Conservation (phyloP, 1,140 invertebrate species). For the Bursaphelenchus mucronatus region DNA sequence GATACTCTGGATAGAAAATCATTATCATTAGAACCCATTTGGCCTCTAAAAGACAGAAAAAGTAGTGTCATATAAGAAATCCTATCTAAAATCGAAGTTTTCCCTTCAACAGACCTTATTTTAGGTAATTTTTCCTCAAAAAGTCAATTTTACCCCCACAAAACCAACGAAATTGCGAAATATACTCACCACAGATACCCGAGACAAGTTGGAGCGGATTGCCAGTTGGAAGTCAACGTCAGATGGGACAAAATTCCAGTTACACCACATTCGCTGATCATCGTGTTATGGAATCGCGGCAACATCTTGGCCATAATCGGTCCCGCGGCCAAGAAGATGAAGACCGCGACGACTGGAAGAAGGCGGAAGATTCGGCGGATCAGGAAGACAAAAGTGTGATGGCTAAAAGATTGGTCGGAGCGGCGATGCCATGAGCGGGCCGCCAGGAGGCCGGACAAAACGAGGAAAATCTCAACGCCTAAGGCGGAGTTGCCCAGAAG, state of each 20-base stretch:
- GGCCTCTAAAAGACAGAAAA: no score
- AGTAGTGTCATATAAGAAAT: no score
- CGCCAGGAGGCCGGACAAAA: constrained; percentile 53
- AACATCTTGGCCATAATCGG: constrained; percentile 38
- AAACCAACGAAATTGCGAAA: no score
- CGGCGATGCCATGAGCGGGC: constrained; percentile 47
- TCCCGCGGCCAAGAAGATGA: constrained; percentile 47
- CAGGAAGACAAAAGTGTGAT: constrained; percentile 43
- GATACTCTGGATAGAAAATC: no score
- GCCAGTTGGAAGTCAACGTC: constrained; percentile 47
- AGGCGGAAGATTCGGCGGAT: constrained; percentile 45
- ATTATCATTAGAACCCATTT: no score
- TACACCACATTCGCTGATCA: constrained; percentile 50
- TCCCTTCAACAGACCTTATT: no score
- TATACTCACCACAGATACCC: constrained; percentile 49
- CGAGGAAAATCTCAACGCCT: constrained; percentile 57
- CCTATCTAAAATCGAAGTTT: no score
- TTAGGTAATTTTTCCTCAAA: no score
- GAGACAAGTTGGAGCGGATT: constrained; percentile 55
- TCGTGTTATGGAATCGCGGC: constrained; percentile 49
- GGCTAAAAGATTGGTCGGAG: constrained; percentile 27
- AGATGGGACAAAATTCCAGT: constrained; percentile 47
- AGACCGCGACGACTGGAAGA: constrained; percentile 46
- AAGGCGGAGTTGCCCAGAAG: constrained; percentile 57
- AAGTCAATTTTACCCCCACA: no score